Evolutionary conservation across 2,888 invertebrate genomes (phyloP), one percentile per base, ranked within the genome.

Genomic region (Bedellia somnulentella): DNA sequence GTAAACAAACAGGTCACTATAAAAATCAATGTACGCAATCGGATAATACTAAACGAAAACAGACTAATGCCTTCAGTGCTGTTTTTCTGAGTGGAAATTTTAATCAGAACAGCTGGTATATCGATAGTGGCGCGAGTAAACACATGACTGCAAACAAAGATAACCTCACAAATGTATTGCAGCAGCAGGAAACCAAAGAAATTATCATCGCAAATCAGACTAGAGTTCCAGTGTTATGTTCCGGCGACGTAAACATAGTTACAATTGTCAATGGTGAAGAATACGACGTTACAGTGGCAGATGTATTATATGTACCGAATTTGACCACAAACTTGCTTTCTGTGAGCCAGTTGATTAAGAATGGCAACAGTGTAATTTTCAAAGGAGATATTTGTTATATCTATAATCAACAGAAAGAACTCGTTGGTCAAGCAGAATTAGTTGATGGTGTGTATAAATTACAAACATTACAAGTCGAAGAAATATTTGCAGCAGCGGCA

Each of bases 201-300:
- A 34, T 32, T 27, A 33, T 34, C 10, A 32, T 25, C 24, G 34
- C 32, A 9, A 36, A 36, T 16, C 27, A 34, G 28, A 30, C n/a
- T 25, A 22, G 28, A 8, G 32, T 36, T 31, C 34, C 34, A 21
- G 32, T 36, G 4, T 34, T 36, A 22, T 36, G 32, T 26, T 30
- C 30, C 10, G 31, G 33, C 25, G 27, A 36, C 11, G 33, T 30
- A 2, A 12, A 33, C 14, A 33, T 35, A 6, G 10, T 24, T 27
- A 24, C 24, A 5, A 24, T 11, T 24, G 11, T 5, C 9, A 11
- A n/a, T n/a, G 10, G 11, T n/a, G 5, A n/a, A n/a, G 24, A 24
- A 11, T 24, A 24, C 24, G 24, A 24, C 10, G 15, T 13, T 5
- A 9, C n/a, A 9, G 29, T 29, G 22, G n/a, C 13, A n/a, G 17